These are phyloP conservation scores for Scarus forsteni DNA, from an alignment of 2,797 vertebrate genomes.

Conservation along the genomic window DNA sequence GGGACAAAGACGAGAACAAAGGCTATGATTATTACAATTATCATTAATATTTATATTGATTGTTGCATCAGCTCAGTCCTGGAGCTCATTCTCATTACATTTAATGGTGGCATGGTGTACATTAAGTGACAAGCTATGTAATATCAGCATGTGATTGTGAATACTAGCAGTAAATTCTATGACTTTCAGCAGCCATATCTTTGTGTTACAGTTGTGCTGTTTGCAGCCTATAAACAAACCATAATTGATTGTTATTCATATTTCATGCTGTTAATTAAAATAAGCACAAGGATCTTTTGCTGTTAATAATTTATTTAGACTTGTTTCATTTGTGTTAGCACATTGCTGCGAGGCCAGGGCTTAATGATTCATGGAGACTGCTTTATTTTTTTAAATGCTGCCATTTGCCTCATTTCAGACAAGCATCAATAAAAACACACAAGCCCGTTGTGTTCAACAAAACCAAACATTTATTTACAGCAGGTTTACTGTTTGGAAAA, in stretches of 20 bases:
- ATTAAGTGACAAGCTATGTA: slow-evolving; percentile 9
- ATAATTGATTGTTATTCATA: slow-evolving; percentile 80
- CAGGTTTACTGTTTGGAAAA: no score
- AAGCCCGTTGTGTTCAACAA: not conserved
- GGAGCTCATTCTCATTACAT: slow-evolving; percentile 28
- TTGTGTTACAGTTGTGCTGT: slow-evolving; percentile 38
- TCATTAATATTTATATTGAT: slow-evolving; percentile 38
- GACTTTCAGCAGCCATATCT: slow-evolving; percentile 25
- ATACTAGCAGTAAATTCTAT: slow-evolving; percentile 6
- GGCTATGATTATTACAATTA: slow-evolving; percentile 44
- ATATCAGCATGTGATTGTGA: not conserved
- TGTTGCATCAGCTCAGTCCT: slow-evolving; percentile 28
- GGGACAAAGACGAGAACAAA: slow-evolving; percentile 56
- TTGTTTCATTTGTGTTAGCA: slow-evolving; percentile 62
- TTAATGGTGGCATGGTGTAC: slow-evolving; percentile 13
- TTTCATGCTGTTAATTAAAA: slow-evolving; percentile 81
- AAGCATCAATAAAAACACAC: slow-evolving; percentile 7
- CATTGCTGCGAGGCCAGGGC: slow-evolving; percentile 22
- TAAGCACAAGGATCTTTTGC: slow-evolving; percentile 71
- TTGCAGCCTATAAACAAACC: slow-evolving; percentile 55
- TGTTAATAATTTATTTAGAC: slow-evolving; percentile 75
- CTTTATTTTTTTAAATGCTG: slow-evolving; percentile 12
- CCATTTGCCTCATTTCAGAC: slow-evolving; percentile 14
- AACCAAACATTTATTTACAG: not conserved
- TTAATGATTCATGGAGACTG: slow-evolving; percentile 44